Evolutionary conservation across 2,113 vertebrate genomes (phyloP), one percentile per base, ranked within the genome.

Genomic region (Glaucidium brasilianum): DNA sequence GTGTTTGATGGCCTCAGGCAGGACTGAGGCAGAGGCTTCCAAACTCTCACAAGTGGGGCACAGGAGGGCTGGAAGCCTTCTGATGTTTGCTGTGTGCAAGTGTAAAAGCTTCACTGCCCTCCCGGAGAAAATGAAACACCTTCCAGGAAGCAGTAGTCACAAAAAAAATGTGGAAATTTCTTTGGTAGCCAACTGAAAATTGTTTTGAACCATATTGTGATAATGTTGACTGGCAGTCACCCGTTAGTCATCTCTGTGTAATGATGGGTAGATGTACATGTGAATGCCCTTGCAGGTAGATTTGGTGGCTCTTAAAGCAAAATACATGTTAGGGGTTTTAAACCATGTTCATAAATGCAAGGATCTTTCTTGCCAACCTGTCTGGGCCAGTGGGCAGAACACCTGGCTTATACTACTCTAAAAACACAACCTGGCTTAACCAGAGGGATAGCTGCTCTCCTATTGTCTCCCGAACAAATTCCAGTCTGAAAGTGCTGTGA

Each of bases 131-230:
- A 80, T 49, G 49, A 76, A 94, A 87, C 29, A 60, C 32, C 21
- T 15, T 80, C 9, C 30, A 77, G 85, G 64, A 86, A 79, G 12
- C 39, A 85, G 45, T 0, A 83, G 41, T 23, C 4, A 1, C 22
- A 16, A 41, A 59, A 34, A 72, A 50, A 27, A 59, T 3, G 35
- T 59, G 52, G 55, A 56, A 77, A 69, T 88, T n/a, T 26, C 16
- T 81, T 90, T 50, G 21, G 39, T 77, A 77, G 50, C 34, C 94
- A 81, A 66, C 11, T 50, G 56, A 50, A 90, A 92, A 92, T 85
- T 52, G n/a, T 39, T 89, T 93, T 79, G 62, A 78, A 55, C 25
- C 47, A 20, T 41, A 37, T 74, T 59, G 60, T 72, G 69, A 85
- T 75, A 72, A 32, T 35, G 20, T 45, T 79, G 62, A 73, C 32